A percentile compares a stretch with the other conserved stretches of the same genome.
These are phyloP conservation scores for human (Homo sapiens) DNA, from an alignment of 2,113 vertebrate species.

Conservation along the genomic window GRCh38 chr7:106349501-106350000, in stretches of 20 bases:
- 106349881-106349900: not conserved
- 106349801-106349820: not conserved
- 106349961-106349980: slow-evolving; percentile 7
- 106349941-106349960: not conserved
- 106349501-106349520: not conserved
- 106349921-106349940: not conserved
- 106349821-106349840: not conserved
- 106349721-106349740: not conserved
- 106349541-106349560: not conserved
- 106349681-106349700: not conserved
- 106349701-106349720: not conserved
- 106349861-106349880: not conserved
- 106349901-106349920: slow-evolving; percentile 5
- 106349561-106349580: not conserved
- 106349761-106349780: not conserved
- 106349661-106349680: not conserved
- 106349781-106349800: not conserved
- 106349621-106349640: not conserved
- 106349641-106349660: not conserved
- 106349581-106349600: not conserved
- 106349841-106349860: not conserved
- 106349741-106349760: not conserved
- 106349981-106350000: not conserved
- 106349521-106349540: not conserved
- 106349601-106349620: not conserved